phyloP scores from a whole-genome alignment of 2,888 invertebrate species.

The Drosophila ezoana region DNA sequence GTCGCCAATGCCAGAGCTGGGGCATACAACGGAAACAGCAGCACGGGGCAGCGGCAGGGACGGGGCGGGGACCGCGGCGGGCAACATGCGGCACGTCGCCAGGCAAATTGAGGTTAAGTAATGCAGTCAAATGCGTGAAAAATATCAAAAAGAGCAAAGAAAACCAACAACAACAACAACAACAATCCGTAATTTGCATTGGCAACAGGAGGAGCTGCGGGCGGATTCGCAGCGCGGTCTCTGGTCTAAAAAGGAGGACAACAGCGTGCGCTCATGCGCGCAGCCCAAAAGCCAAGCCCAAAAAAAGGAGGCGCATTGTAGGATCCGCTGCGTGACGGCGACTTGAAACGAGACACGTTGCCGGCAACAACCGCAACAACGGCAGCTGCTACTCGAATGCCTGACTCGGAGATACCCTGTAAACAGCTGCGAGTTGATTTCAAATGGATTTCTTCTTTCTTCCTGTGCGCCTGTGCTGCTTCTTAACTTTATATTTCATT shows the following conservation, averaged over 20 bases:
- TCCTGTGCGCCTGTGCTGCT: no score
- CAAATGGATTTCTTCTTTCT: no score
- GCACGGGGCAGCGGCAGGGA: slow-evolving; percentile 10
- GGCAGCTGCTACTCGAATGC: background rate
- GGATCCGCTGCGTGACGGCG: slow-evolving; percentile 73
- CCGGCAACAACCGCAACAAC: slow-evolving; percentile 26
- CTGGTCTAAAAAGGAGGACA: slow-evolving; percentile 46
- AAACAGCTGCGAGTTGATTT: background rate
- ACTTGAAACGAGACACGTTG: slow-evolving; percentile 70
- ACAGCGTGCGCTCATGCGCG: slow-evolving; percentile 44
- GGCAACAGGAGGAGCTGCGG: background rate
- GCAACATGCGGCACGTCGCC: slow-evolving; percentile 67
- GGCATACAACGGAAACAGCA: slow-evolving; percentile 56
- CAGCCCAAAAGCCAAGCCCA: slow-evolving; percentile 40
- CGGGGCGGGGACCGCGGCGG: background rate
- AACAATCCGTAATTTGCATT: slow-evolving; percentile 23
- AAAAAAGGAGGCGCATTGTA: slow-evolving; percentile 44
- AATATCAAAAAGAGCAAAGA: slow-evolving; percentile 61
- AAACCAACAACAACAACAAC: slow-evolving; percentile 22
- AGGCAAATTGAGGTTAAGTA: slow-evolving; percentile 81
- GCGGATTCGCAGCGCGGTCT: background rate
- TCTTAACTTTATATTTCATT: background rate
- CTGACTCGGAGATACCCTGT: background rate
- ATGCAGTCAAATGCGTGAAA: slow-evolving; percentile 77
- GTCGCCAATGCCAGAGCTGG: slow-evolving; percentile 44